Evolutionary conservation across 1,140 invertebrate species (phyloP).

Genomic region (Drosophila navojoa): DNA sequence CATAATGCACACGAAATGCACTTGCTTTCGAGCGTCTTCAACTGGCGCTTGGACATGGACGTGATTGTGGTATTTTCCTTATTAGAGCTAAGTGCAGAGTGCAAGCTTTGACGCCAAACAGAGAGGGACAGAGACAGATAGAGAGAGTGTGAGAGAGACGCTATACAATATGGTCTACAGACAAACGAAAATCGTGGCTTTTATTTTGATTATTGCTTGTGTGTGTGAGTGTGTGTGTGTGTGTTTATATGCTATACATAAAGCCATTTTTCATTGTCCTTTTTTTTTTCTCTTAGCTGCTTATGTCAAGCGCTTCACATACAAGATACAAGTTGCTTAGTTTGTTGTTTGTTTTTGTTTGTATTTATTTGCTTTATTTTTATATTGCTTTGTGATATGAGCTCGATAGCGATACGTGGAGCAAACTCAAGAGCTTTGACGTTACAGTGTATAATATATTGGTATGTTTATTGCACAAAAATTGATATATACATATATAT

Average conservation of each 20-base stretch:
- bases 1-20: conserved; percentile 68
- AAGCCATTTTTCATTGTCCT: conserved; percentile 38
- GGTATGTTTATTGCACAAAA: conserved; percentile 53
- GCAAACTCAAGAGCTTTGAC: conserved; percentile 75
- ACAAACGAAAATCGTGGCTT: conserved; percentile 45
- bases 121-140: conserved; percentile 26
- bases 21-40: conserved; percentile 63
- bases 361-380: conserved; percentile 4
- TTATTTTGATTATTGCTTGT: conserved; percentile 70
- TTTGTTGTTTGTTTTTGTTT: not conserved
- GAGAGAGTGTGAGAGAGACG: conserved; percentile 1
- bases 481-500: conserved; percentile 14
- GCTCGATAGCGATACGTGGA: conserved; percentile 78
- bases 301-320: conserved; percentile 26
- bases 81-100: conserved; percentile 75
- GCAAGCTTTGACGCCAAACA: conserved; percentile 58
- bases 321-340: conserved; percentile 33
- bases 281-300: conserved; percentile 22
- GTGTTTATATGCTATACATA: conserved; percentile 22
- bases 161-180: conserved; percentile 17
- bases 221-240: conserved; percentile 31
- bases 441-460: conserved; percentile 81
- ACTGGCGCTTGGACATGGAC: conserved; percentile 21
- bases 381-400: conserved; percentile 12
- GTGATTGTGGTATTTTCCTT: conserved; percentile 48